Percentiles rank a stretch among this genome's conserved stretches.
These are phyloP conservation scores for Apis cerana DNA, from an alignment of 1,140 invertebrate species.

Conservation along the genomic window DNA sequence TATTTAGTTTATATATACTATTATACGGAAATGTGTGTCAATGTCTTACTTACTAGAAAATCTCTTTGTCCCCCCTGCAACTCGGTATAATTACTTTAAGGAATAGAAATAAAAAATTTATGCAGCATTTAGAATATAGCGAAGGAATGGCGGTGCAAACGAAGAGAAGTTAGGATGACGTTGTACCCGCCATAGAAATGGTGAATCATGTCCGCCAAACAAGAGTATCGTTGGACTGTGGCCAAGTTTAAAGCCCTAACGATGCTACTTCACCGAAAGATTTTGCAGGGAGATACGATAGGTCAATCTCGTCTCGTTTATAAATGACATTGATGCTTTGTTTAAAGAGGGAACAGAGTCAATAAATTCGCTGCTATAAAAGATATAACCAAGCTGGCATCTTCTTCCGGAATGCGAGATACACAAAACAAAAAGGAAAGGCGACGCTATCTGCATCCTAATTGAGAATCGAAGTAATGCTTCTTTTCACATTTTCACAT, in stretches of 20 bases:
- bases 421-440: neutral
- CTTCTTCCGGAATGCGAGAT: neutral
- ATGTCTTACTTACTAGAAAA: no score
- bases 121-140: neutral
- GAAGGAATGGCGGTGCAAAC: neutral
- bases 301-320: constrained; percentile 40
- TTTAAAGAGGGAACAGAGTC: constrained; percentile 20
- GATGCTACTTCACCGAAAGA: neutral
- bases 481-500: neutral
- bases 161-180: neutral
- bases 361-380: constrained; percentile 15
- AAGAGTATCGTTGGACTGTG: constrained; percentile 7
- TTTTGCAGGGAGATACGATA: constrained; percentile 3
- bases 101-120: no score
- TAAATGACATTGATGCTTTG: constrained; percentile 27
- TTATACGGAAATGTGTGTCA: no score
- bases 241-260: constrained; percentile 34
- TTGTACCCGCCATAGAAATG: neutral
- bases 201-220: neutral
- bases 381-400: neutral
- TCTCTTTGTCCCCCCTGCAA: no score
- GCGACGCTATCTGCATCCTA: neutral
- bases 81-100: no score
- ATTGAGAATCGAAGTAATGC: neutral
- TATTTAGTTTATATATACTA: no score